phyloP scores from a whole-genome alignment of 2,888 invertebrate genomes.

The Tachina fera region DNA sequence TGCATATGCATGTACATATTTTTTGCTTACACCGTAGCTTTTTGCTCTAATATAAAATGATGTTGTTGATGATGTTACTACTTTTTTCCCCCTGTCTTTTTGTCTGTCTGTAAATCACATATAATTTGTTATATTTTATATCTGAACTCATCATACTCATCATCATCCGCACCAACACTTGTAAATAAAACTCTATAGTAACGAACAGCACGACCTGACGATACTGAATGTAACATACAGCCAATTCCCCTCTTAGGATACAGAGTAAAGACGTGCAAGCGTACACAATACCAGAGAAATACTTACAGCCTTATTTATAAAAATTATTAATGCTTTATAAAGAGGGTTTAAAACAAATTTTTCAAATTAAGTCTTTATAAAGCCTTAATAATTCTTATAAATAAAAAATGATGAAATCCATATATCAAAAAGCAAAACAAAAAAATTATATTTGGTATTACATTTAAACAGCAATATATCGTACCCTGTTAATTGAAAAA shows the following conservation, averaged over 20 bases:
- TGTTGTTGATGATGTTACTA: slow-evolving; percentile 26
- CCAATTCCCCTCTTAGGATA: slow-evolving; percentile 37
- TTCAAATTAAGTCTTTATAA: no score
- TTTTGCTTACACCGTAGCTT: slow-evolving; percentile 14
- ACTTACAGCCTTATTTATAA: no score
- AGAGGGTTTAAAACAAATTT: no score
- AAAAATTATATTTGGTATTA: no score
- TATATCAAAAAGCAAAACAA: no score
- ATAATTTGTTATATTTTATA: slow-evolving; percentile 71
- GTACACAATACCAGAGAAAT: no score
- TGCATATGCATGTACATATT: not conserved
- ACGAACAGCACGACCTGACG: not conserved
- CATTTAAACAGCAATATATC: no score
- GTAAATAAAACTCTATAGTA: not conserved
- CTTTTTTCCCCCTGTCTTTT: slow-evolving; percentile 26
- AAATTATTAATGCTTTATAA: no score
- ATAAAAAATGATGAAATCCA: no score
- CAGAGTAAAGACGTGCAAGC: not conserved
- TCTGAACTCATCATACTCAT: slow-evolving; percentile 64
- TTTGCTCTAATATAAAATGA: slow-evolving; percentile 38
- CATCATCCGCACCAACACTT: slow-evolving; percentile 23
- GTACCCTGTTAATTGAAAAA: no score
- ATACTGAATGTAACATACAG: not conserved
- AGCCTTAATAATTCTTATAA: no score
- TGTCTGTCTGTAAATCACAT: slow-evolving; percentile 67